Evolutionary conservation across 2,797 vertebrate genomes (phyloP), one percentile per base, ranked within the genome.

Genomic region (Squalus acanthias): DNA sequence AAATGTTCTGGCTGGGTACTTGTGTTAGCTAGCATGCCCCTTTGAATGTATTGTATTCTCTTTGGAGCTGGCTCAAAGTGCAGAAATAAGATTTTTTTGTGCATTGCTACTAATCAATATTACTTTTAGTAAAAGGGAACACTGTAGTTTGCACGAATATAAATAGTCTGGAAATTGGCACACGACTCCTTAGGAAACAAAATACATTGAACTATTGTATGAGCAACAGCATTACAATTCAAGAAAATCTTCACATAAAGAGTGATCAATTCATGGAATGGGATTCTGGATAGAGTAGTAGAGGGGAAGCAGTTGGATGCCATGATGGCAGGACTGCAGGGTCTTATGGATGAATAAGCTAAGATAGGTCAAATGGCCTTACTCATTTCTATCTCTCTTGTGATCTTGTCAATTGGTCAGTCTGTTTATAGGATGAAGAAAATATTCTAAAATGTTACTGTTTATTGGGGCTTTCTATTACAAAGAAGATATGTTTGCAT

Each of bases 81-180:
- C 63, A 39, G 91, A 67, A 67, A 39, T 93, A 93, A 67, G 63
- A 67, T 67, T 33, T 39, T 92, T 22, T 67, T 85, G 15, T 93
- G 91, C 63, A 39, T 67, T 93, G 65, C 39, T 93, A 67, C 91
- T 39, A n/a, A 93, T 93, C 91, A 93, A 39, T 67, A 93, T 93
- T 67, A 67, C 63, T 39, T 39, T 39, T n/a, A 46, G 91, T 93
- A 93, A 93, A 93, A 67, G 63, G 91, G 15, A 33, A 92, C 53
- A 91, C 24, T 15, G 17, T 82, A 53, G 53, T 29, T 89, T 89
- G 24, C 53, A 33, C 53, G 63, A 13, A 63, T 57, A n/a, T 91
- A 60, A 33, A 63, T 57, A 60, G 88, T 63, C 29, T 29, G 10
- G 15, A 63, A 33, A 29, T 3, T 91, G 88, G 12, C 57, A 33